phyloP scores from a whole-genome alignment of 2,797 vertebrate species.

The Tiaroga cobitis region DNA sequence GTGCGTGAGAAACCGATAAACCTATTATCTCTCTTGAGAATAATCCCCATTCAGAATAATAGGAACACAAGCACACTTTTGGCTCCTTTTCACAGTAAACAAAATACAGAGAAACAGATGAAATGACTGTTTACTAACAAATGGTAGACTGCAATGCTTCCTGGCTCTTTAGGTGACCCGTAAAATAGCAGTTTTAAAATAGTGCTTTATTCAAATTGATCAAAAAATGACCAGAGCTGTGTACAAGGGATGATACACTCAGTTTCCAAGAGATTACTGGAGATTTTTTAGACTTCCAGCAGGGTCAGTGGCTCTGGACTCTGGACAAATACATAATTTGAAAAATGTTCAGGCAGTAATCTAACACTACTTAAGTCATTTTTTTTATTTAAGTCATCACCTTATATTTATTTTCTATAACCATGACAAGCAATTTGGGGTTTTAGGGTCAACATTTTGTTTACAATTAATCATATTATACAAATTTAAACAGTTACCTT shows the following conservation, averaged over 20 bases:
- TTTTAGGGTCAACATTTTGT: background rate
- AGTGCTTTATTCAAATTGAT: background rate
- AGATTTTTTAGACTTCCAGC: background rate
- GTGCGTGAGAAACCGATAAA: slow-evolving; percentile 22
- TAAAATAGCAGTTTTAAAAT: background rate
- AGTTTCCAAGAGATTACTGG: background rate
- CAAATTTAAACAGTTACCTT: background rate
- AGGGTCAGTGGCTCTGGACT: background rate
- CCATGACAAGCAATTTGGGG: background rate
- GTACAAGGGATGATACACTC: background rate
- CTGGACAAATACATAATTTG: background rate
- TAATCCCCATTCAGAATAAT: slow-evolving; percentile 5
- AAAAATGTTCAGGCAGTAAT: background rate
- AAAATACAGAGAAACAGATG: background rate
- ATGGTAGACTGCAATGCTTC: background rate
- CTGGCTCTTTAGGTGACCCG: background rate
- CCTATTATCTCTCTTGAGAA: slow-evolving; percentile 32
- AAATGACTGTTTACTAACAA: slow-evolving; percentile 5
- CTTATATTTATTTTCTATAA: background rate
- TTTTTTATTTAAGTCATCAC: too few relatives aligned
- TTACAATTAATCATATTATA: too few relatives aligned
- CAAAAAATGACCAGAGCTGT: background rate
- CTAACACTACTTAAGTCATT: background rate
- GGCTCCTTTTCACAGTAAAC: background rate
- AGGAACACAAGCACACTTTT: background rate